phyloP scores from a whole-genome alignment of 2,797 vertebrate genomes.

The Amblyraja radiata region DNA sequence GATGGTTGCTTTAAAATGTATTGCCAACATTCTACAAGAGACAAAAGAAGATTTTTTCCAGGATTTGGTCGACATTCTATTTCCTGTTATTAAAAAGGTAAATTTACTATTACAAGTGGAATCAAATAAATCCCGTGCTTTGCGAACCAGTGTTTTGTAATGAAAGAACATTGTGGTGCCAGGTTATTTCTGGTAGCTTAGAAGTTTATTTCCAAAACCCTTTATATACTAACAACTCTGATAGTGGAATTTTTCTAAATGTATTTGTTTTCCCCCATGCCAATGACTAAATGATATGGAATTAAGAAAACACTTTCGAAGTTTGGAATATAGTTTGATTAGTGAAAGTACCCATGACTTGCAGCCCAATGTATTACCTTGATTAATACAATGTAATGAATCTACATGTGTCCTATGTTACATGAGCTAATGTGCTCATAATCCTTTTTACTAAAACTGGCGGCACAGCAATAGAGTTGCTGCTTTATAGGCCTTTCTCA shows the following conservation, averaged over 20 bases:
- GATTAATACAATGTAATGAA: background rate
- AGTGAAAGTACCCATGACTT: background rate
- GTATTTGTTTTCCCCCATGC: background rate
- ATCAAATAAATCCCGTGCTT: background rate
- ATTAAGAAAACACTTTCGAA: conserved; percentile 1
- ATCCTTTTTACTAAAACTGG: background rate
- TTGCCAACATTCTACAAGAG: conserved; percentile 71
- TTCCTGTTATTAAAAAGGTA: conserved; percentile 92
- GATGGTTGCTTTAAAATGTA: conserved; percentile 76
- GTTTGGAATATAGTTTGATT: background rate
- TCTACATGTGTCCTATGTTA: background rate
- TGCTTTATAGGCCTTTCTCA: too few relatives aligned
- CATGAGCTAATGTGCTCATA: background rate
- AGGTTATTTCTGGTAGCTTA: background rate
- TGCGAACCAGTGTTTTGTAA: background rate
- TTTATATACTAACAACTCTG: background rate
- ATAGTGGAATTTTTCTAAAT: background rate
- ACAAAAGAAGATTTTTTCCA: conserved; percentile 80
- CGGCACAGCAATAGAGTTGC: too few relatives aligned
- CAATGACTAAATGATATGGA: background rate
- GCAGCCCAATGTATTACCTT: background rate
- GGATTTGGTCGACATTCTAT: conserved; percentile 73
- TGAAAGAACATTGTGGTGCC: background rate
- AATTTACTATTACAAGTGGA: background rate
- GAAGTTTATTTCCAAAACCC: background rate